Conservation (phyloP, 2,888 invertebrate species). For the Myopa testacea region DNA sequence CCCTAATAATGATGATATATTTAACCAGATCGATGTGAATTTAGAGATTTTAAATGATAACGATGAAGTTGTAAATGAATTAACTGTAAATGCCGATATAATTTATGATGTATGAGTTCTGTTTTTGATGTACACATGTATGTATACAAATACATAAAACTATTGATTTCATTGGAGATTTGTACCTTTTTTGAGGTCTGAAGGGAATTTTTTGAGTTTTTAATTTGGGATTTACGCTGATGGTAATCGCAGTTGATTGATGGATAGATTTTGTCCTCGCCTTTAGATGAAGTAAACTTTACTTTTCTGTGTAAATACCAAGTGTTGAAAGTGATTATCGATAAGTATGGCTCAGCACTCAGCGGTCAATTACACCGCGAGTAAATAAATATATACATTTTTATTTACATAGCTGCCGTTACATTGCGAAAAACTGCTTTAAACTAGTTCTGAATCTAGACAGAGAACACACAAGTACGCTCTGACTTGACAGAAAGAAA, state of each 20-base stretch:
- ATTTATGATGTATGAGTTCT: conserved; percentile 48
- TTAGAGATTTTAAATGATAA: conserved; percentile 55
- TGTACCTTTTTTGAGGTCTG: not conserved
- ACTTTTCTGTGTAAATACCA: not conserved
- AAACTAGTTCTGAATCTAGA: conserved; percentile 17
- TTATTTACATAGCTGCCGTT: not conserved
- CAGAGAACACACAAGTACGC: conserved; percentile 13
- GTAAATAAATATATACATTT: not conserved
- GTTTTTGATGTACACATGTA: not conserved
- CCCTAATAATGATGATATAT: not conserved
- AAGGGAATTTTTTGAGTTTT: not conserved
- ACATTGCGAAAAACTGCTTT: conserved; percentile 15
- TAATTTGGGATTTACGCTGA: too few relatives aligned
- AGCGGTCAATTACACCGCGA: conserved; percentile 12
- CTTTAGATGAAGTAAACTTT: not conserved
- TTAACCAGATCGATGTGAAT: conserved; percentile 49
- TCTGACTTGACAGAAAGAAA: conserved; percentile 16
- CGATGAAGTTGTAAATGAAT: conserved; percentile 53
- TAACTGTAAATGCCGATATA: conserved; percentile 57
- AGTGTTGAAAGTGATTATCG: not conserved
- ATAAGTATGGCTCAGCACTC: not conserved
- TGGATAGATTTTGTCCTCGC: not conserved
- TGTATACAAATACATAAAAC: too few relatives aligned
- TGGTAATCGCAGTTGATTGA: not conserved
- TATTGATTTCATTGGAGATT: too few relatives aligned